Evolutionary conservation across 2,113 vertebrate genomes (phyloP), one percentile per base, ranked within the genome.

Genomic region (Cryptoleucopteryx plumbea): DNA sequence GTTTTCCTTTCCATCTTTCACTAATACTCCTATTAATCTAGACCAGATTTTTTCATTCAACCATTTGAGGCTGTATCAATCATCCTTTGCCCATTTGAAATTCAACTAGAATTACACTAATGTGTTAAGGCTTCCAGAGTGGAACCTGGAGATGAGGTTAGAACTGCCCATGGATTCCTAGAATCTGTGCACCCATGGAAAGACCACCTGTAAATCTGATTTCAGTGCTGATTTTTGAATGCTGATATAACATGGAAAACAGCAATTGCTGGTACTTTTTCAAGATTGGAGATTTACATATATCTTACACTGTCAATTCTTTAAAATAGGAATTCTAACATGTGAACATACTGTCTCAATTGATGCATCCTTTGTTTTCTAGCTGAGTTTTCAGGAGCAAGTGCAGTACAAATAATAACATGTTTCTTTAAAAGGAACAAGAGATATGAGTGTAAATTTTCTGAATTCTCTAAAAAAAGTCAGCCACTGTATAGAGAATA

Each of bases 41-140:
- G 55, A 93, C 96, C 98, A 97, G 97, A 97, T 78, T 94, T 96
- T 93, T 92, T 88, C 79, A 63, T 86, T 97, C 85, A 78, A 15
- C 72, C 71, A 53, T 83, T 90, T 86, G 71, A 96, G 91, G 77
- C 72, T n/a, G 15, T 20, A 63, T 87, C 84, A 72, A 71, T 93
- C 82, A 45, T 82, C 63, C 53, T 79, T 27, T 70, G 12, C 56
- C 70, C 82, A 31, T 63, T 13, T 52, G 81, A 82, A 91, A 84
- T 55, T 52, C n/a, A 79, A n/a, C 77, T 71, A 40, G 80, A 86
- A 84, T 89, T 59, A 84, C 43, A 42, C 16, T 56, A 19, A 2
- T 0, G 0, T n/a, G 42, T 42, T 61, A 20, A 56, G 61, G 8
- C 65, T 87, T 59, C 61, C 43, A 25, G 52, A 55, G 56, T 8